Conservation (phyloP, 2,797 vertebrate species). For the Gobio occitaniae region DNA sequence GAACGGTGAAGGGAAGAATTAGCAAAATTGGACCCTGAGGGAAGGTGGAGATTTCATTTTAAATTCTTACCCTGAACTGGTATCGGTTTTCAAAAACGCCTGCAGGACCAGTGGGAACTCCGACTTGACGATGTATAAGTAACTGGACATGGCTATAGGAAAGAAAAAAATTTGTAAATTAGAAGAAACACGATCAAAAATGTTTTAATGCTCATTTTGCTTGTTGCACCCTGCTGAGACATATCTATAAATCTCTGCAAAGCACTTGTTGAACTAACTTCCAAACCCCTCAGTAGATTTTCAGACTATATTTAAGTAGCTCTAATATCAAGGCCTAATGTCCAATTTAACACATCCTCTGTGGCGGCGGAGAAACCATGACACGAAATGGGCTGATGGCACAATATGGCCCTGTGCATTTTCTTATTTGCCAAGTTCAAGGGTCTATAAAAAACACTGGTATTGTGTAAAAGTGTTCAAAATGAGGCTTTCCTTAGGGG, state of each 20-base stretch:
- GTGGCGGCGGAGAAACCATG: not conserved
- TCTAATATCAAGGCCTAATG: too few relatives aligned
- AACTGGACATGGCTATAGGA: slow-evolving; percentile 94
- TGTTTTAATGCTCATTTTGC: not conserved
- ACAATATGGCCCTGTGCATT: too few relatives aligned
- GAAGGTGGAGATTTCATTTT: not conserved
- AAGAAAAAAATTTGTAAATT: slow-evolving; percentile 13
- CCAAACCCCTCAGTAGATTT: too few relatives aligned
- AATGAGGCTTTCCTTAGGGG: too few relatives aligned
- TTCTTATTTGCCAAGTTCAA: too few relatives aligned
- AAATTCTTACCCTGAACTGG: slow-evolving; percentile 86
- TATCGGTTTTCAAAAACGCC: slow-evolving; percentile 88
- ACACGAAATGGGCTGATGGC: not conserved
- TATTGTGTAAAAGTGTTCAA: too few relatives aligned
- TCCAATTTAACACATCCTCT: not conserved
- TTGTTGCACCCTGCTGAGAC: not conserved
- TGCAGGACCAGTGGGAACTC: slow-evolving; percentile 98
- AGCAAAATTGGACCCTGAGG: not conserved
- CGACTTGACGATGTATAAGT: slow-evolving; percentile 97
- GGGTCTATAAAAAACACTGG: too few relatives aligned
- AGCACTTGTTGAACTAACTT: not conserved
- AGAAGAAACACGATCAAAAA: not conserved
- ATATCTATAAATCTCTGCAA: not conserved
- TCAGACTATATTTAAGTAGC: too few relatives aligned
- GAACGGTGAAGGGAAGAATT: not conserved